Percentiles rank a stretch among this genome's conserved stretches.
phyloP scores from a whole-genome alignment of 2,113 vertebrate genomes.

The Numida meleagris region DNA sequence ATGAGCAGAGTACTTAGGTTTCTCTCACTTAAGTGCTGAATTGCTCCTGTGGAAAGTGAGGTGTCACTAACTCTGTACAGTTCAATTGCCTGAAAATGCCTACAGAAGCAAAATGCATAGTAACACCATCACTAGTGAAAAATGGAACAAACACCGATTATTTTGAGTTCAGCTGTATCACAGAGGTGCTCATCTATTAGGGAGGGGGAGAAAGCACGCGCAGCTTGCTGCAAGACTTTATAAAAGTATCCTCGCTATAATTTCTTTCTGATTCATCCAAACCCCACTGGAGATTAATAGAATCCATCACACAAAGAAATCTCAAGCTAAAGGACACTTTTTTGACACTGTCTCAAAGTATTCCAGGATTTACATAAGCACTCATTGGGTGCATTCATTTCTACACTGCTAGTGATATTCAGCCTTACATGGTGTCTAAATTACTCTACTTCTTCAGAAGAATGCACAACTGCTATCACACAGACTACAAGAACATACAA shows the following conservation, averaged over 20 bases:
- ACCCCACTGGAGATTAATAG: not conserved
- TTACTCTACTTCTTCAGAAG: not conserved
- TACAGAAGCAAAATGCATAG: not conserved
- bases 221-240: not conserved
- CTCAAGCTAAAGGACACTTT: not conserved
- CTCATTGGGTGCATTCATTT: not conserved
- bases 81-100: not conserved
- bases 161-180: not conserved
- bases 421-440: not conserved
- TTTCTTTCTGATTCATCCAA: not conserved
- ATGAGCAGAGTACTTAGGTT: not conserved
- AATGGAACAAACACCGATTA: not conserved
- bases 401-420: not conserved
- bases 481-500: not conserved
- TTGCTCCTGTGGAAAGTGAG: not conserved
- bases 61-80: not conserved
- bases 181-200: fast-evolving
- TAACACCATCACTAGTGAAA: not conserved
- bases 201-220: fast-evolving
- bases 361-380: not conserved
- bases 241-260: not conserved
- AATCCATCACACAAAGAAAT: not conserved
- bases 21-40: not conserved
- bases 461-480: not conserved
- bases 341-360: not conserved